Evolutionary conservation across 2,113 vertebrate species (phyloP), one percentile per base, ranked within the genome.

Genomic region (Scolopax mira): DNA sequence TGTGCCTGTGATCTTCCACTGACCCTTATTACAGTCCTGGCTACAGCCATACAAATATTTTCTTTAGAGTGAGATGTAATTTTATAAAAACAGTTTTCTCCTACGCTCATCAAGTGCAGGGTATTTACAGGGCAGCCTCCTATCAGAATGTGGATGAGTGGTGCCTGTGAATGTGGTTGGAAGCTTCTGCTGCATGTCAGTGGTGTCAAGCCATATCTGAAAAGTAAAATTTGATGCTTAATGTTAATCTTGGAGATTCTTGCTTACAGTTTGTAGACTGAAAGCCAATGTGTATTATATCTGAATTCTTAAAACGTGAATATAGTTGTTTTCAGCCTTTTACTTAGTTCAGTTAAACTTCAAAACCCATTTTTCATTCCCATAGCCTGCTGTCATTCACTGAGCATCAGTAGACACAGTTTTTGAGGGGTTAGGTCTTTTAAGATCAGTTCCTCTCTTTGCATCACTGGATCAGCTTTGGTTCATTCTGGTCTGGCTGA

Each of bases 1-100:
- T 88, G 48, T 89, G 71, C 57, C 78, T 91, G 57, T 88, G 80
- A 80, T 93, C 94, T 96, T 81, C 82, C 28, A 57, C 14, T 95
- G 96, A 90, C 81, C 90, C 79, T 87, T 72, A 27, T 18, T 85
- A 70, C 51, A 71, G 69, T 85, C 71, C 89, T 94, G 77, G 93
- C 72, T 83, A 42, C 60, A 88, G 75, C 83, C 85, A 37, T 48
- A 48, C 78, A 90, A 90, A 89, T 93, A 73, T 94, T 94, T 90
- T 91, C 85, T 88, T 95, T 85, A 88, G 82, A 67, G 77, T 92
- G 85, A 92, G 66, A 51, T 79, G 87, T 88, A 77, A 74, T 88
- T 90, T 88, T 85, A 79, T 86, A 74, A 88, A 90, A 94, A 71
- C 73, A 80, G 27, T 94, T 87, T 95, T 91, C 31, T 88, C 55